Evolutionary conservation across 2,888 invertebrate species (phyloP), one percentile per base, ranked within the genome.

Genomic region (Escarpia spicata): DNA sequence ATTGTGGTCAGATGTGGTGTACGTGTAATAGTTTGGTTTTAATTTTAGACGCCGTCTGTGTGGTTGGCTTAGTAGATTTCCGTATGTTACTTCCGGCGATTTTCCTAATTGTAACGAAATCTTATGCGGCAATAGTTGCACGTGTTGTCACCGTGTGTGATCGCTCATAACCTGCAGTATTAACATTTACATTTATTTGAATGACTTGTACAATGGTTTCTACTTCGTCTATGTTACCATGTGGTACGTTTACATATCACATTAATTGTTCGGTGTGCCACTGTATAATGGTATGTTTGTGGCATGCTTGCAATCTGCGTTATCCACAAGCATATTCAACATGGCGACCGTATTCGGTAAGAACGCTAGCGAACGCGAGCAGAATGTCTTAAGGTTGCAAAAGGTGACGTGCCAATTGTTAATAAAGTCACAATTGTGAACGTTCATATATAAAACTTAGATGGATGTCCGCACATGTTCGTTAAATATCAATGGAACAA

Each of bases 201-300:
- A 75, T 26, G 75, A 75, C 75, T n/a, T 75, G 75, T 75, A 75
- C 75, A 26, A 75, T 75, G 75, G 3, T 75, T 75, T 75, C 75
- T 75, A 75, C 75, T 75, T 75, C 75, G 75, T 75, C 75, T 75
- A 26, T 75, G 75, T 75, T 75, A 26, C 75, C 75, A 75, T 6
- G 75, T 75, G 75, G 75, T 75, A 75, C 75, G 75, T 75, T 26
- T 75, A 75, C 75, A 75, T 75, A 75, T 75, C 75, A 75, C 75
- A 26, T 26, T 26, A 75, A 75, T 75, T 75, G 26, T 75, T 75
- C 75, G 19, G 26, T 75, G 75, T 75, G 26, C 75, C 75, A 75
- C 19, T 26, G 75, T 75, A 75, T n/a, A n/a, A 75, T 75, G n/a
- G 19, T 75, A 75, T 75, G 75, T 75, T 3, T 75, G 75, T 26